Base-by-base conservation (phyloP, 2,113 vertebrate genomes). In the Istiophorus platypterus region DNA sequence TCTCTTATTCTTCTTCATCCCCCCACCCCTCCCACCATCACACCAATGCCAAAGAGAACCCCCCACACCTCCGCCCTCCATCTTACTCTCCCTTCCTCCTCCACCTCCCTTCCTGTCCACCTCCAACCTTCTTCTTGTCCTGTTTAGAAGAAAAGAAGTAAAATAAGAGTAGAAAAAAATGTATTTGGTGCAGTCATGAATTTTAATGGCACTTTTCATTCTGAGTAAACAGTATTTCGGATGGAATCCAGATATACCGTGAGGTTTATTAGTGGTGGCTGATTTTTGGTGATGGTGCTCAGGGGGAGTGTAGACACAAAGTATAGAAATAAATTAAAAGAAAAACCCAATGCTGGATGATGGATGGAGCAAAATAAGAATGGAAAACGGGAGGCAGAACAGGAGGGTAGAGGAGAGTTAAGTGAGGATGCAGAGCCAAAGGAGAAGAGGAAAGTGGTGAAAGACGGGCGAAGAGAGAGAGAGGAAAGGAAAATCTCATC, bases 401-500 rank as follows among this genome's bases (percentile, higher is more conserved):
- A 65, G 61, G 73, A 61, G n/a, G 37, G 74, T 51, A 72, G 76
- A 76, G 47, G 68, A 86, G 70, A 71, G 80, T 83, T 82, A 82
- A 77, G 77, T 83, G 67, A 90, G 84, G 81, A 85, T 79, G 86
- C 72, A 81, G 85, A 84, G 65, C 65, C 47, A 71, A 15, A 59
- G 67, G 66, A 61, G 77, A 42, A 62, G 61, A 81, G 72, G 47
- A 51, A 83, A 74, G 62, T 67, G 47, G 67, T 71, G 82, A 88
- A 68, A 80, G 87, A 87, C 73, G 80, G 78, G 78, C 57, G 22
- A 37, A 72, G 73, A 79, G 81, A 88, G 80, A 76, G 70, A 85
- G 72, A 74, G 56, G 59, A 74, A 91, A 86, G 81, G 89, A 90
- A 88, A 95, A 94, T 94, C 91, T 94, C 88, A 94, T 95, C 93